Percentiles rank a stretch among this genome's conserved stretches.
Evolutionary conservation across 2,888 invertebrate species (phyloP).

Genomic region (Buathra laborator): DNA sequence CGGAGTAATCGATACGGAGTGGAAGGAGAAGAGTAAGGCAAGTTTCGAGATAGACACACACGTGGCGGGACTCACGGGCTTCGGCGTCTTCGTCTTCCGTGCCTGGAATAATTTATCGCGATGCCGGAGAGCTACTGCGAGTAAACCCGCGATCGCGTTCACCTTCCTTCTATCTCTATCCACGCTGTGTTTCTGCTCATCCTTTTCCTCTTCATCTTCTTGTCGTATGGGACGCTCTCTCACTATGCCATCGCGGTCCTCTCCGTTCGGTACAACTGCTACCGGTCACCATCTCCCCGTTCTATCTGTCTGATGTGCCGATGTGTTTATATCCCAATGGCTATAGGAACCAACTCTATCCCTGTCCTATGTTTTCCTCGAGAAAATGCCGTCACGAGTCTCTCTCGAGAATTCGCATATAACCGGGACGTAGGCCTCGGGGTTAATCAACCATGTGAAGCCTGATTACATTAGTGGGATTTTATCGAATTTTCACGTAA

Average conservation of each 20-base stretch:
- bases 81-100: conserved; percentile 78
- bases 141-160: conserved; percentile 70
- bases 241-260: conserved; percentile 45
- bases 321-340: conserved; percentile 67
- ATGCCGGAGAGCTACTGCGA: conserved; percentile 48
- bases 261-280: conserved; percentile 13
- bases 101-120: conserved; percentile 81
- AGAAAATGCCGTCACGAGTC: conserved; percentile 68
- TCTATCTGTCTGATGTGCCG: conserved; percentile 58
- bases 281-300: conserved; percentile 39
- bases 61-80: conserved; percentile 53
- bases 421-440: conserved; percentile 64
- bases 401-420: conserved; percentile 75
- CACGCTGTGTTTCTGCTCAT: conserved; percentile 63
- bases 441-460: conserved; percentile 82
- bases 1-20: conserved; percentile 69
- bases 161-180: conserved; percentile 62
- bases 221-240: conserved; percentile 45
- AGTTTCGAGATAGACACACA: conserved; percentile 65
- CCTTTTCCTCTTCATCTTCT: conserved; percentile 36
- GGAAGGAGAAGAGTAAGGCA: conserved; percentile 50
- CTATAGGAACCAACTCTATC: conserved; percentile 18
- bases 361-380: conserved; percentile 24
- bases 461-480: conserved; percentile 82
- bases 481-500: conserved; percentile 81